A percentile compares a stretch with the other conserved stretches of the same genome.
Evolutionary conservation across 1,140 invertebrate genomes (phyloP).

Genomic region (Oryctes rhinoceros): DNA sequence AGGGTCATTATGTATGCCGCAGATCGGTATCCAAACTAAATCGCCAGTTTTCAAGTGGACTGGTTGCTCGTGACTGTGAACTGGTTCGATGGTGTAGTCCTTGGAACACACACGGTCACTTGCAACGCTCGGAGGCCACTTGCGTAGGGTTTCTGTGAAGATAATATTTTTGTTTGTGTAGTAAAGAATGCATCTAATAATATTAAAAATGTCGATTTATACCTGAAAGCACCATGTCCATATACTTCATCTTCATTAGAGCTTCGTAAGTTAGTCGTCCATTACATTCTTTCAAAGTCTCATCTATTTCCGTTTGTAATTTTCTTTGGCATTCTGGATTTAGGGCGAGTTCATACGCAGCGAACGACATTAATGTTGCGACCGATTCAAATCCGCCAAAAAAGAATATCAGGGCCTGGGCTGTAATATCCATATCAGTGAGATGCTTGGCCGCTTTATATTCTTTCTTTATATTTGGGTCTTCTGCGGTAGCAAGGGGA

Average conservation of each 20-base stretch:
- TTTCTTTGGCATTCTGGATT: slow-evolving; percentile 63
- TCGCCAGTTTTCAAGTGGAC: slow-evolving; percentile 56
- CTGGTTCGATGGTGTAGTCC: slow-evolving; percentile 60
- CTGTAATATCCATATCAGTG: slow-evolving; percentile 50
- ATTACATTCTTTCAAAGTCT: slow-evolving; percentile 38
- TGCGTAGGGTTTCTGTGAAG: slow-evolving; percentile 66
- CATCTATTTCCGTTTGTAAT: slow-evolving; percentile 54
- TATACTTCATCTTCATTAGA: slow-evolving; percentile 44
- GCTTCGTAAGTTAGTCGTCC: slow-evolving; percentile 44
- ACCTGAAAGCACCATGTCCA: slow-evolving; percentile 45
- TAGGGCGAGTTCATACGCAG: slow-evolving; percentile 60
- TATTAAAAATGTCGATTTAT: slow-evolving; percentile 12
- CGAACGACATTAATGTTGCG: slow-evolving; percentile 51
- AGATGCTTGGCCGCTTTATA: slow-evolving; percentile 44
- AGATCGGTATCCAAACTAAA: slow-evolving; percentile 49
- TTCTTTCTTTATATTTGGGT: background rate
- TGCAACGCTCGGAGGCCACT: slow-evolving; percentile 63
- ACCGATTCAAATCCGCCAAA: no score
- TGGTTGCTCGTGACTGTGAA: slow-evolving; percentile 58
- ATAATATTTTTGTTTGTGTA: background rate
- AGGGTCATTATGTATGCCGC: slow-evolving; percentile 49
- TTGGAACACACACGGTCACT: slow-evolving; percentile 66
- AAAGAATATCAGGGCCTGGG: slow-evolving; percentile 59
- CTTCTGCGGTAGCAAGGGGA: background rate
- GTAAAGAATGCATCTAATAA: background rate